These are phyloP conservation scores for Brachionus asplanchnoidis DNA, from an alignment of 1,140 invertebrate species.

Conservation along the genomic window DNA sequence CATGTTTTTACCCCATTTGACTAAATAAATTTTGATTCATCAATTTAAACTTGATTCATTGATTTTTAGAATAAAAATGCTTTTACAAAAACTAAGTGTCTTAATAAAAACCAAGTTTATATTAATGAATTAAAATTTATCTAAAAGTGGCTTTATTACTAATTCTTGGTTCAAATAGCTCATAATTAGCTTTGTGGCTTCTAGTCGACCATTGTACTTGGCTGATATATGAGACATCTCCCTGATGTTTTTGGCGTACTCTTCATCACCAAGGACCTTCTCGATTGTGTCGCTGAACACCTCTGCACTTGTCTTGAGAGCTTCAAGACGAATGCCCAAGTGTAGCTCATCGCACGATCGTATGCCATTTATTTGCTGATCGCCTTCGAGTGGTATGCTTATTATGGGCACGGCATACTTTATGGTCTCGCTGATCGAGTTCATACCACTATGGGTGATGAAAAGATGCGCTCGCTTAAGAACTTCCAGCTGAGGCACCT, in stretches of 20 bases:
- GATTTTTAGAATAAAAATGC: too few species aligned
- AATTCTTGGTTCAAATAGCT: background rate
- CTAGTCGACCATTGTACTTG: background rate
- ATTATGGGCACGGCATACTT: conserved; percentile 2
- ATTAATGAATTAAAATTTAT: too few species aligned
- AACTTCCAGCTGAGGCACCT: background rate
- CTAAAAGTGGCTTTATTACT: too few species aligned
- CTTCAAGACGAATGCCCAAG: background rate
- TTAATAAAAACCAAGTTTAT: too few species aligned
- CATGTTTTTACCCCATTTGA: too few species aligned
- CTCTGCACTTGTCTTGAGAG: background rate
- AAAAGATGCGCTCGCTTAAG: background rate
- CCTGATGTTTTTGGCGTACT: background rate
- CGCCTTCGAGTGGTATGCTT: background rate
- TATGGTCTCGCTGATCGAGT: background rate
- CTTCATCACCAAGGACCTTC: background rate
- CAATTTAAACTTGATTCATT: too few species aligned
- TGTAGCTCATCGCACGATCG: background rate
- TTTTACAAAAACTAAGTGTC: too few species aligned
- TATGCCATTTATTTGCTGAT: background rate
- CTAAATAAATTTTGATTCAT: too few species aligned
- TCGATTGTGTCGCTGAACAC: background rate
- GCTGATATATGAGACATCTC: conserved; percentile 6
- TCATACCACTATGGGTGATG: conserved; percentile 6
- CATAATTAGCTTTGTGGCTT: background rate